Conservation (phyloP, 2,888 invertebrate genomes). For the Agonum fuliginosum region DNA sequence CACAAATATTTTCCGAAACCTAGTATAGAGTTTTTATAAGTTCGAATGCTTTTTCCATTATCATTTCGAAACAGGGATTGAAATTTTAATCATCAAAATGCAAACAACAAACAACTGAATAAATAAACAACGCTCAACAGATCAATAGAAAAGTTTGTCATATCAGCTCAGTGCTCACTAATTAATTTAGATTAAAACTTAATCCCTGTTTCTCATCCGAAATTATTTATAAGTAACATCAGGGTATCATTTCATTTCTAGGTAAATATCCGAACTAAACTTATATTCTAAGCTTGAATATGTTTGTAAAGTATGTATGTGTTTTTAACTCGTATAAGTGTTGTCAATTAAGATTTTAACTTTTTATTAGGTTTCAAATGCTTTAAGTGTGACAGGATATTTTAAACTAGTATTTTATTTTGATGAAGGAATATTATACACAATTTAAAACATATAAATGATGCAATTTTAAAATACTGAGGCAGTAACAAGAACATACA, state of each 20-base stretch:
- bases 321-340: conserved; percentile 43
- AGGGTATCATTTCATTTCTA: conserved; percentile 55
- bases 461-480: too few species aligned
- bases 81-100: conserved; percentile 11
- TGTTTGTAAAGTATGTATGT: conserved; percentile 23
- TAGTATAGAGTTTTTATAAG: conserved; percentile 29
- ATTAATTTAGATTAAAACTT: conserved; percentile 30
- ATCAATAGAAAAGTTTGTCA: conserved; percentile 13
- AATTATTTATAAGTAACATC: conserved; percentile 45
- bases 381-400: conserved; percentile 45
- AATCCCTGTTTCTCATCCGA: conserved; percentile 11
- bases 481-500: too few species aligned
- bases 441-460: too few species aligned
- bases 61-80: conserved; percentile 28
- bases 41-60: conserved; percentile 24
- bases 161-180: conserved; percentile 23
- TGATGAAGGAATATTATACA: conserved; percentile 12
- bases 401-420: conserved; percentile 21
- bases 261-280: conserved; percentile 2
- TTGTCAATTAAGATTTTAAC: conserved; percentile 53
- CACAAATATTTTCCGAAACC: conserved; percentile 41
- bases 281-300: conserved; percentile 40
- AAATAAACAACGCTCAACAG: conserved; percentile 41
- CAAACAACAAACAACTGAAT: conserved; percentile 13
- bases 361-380: conserved; percentile 39